Base-by-base conservation (phyloP, 2,113 vertebrate species). In the Zapornia atra region DNA sequence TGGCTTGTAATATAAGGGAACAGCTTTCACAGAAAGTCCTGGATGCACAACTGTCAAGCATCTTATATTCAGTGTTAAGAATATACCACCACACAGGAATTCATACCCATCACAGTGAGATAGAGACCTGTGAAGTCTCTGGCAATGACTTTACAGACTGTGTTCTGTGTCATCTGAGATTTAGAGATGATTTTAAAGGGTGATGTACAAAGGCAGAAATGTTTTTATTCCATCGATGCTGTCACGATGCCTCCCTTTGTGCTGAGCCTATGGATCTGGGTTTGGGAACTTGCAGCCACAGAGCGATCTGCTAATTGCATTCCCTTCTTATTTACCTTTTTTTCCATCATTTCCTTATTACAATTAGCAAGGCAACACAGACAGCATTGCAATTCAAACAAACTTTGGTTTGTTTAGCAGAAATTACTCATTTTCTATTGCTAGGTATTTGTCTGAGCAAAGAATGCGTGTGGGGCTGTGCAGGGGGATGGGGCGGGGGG, bases 401-500 rank as follows among this genome's bases (percentile, higher is more conserved):
- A 56, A 8, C 2, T 4, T 40, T 26, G 6, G 5, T 61, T 71
- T 59, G 7, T 75, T 88, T 60, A 80, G 17, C 65, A 64, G 53
- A 85, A 79, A 82, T 90, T 78, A 15, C 15, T 82, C 1, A 1
- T 64, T 71, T 59, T 82, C 33, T 64, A 3, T 22, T 19, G 15
- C 19, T 21, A n/a, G 38, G 71, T 82, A 56, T 46, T 28, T 44
- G 14, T 19, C 46, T 65, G 54, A 76, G 20, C 12, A 36, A 48
- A 68, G 29, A 83, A 60, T 22, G 4, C 8, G 44, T 46, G 44
- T 46, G 44, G 44, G 44, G 17, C 44, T 46, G 44, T 8, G 17
- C 17, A 21, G 48, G 48, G 22, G 48, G 21, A 9, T 11, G 22
- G 50, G 24, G 50, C 6, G 0, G 0, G 11, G 26, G 9, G 3